phyloP scores from a whole-genome alignment of 2,113 vertebrate genomes.

The Shinisaurus crocodilurus region DNA sequence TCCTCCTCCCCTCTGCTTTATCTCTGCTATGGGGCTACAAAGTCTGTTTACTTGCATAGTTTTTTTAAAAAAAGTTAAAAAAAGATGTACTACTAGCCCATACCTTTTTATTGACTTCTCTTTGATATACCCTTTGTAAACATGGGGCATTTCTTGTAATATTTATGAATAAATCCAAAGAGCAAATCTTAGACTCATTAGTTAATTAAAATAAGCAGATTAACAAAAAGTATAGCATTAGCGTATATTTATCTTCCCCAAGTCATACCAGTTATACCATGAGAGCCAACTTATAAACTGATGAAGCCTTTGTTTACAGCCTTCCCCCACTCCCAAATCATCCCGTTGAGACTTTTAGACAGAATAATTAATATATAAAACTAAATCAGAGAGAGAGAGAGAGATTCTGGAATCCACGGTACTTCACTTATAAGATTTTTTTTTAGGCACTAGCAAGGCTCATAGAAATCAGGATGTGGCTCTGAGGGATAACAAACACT shows the following conservation, averaged over 20 bases:
- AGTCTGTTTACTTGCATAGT: constrained; percentile 41
- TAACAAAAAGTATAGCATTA: constrained; percentile 21
- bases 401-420: neutral
- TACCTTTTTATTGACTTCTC: constrained; percentile 49
- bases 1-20: constrained; percentile 40
- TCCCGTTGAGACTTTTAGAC: neutral
- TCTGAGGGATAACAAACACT: neutral
- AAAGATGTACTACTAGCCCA: constrained; percentile 22
- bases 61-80: neutral
- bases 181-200: constrained; percentile 43
- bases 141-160: constrained; percentile 39
- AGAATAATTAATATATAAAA: constrained; percentile 7
- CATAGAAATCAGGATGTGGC: neutral
- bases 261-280: neutral
- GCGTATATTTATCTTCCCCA: constrained; percentile 4
- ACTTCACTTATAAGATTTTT: neutral
- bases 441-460: neutral
- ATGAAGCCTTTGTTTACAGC: neutral
- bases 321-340: neutral
- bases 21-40: constrained; percentile 38
- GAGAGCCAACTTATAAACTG: neutral
- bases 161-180: constrained; percentile 58
- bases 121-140: constrained; percentile 38
- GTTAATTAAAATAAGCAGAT: constrained; percentile 41
- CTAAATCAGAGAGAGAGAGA: neutral